phyloP scores from a whole-genome alignment of 1,140 invertebrate genomes.

The Ips nitidus region DNA sequence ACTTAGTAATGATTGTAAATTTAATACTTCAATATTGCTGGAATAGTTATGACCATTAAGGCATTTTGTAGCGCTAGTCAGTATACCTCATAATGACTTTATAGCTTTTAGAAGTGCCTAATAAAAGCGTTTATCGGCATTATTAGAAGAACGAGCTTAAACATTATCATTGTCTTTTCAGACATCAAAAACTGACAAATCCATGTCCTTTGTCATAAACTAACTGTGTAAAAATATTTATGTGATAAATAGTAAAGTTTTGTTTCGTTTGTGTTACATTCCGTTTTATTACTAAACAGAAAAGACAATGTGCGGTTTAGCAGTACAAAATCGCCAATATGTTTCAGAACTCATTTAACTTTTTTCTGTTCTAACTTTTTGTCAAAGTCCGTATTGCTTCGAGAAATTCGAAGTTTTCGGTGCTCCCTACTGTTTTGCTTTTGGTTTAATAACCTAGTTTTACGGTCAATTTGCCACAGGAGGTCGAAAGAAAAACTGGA shows the following conservation, averaged over 20 bases:
- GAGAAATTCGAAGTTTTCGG: neutral
- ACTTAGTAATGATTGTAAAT: too few species aligned
- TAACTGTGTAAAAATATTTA: neutral
- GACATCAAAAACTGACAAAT: conserved; percentile 26
- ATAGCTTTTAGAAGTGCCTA: neutral
- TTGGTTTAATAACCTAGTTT: neutral
- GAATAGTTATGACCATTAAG: too few species aligned
- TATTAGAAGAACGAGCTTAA: conserved; percentile 12
- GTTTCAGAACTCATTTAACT: conserved; percentile 10
- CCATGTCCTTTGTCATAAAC: conserved; percentile 10
- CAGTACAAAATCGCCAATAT: conserved; percentile 5
- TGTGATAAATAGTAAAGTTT: neutral
- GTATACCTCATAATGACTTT: neutral
- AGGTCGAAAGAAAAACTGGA: neutral
- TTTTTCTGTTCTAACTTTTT: conserved; percentile 4
- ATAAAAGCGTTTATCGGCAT: conserved; percentile 9
- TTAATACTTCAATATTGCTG: too few species aligned
- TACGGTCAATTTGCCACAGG: neutral
- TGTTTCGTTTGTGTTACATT: neutral
- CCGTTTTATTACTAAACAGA: neutral
- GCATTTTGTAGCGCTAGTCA: too few species aligned
- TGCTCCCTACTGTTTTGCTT: neutral
- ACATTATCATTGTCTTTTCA: conserved; percentile 21
- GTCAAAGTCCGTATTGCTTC: neutral
- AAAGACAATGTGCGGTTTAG: conserved; percentile 10